Evolutionary conservation across 2,113 vertebrate species (phyloP), one percentile per base, ranked within the genome.

Genomic region (Syrrhaptes paradoxus): DNA sequence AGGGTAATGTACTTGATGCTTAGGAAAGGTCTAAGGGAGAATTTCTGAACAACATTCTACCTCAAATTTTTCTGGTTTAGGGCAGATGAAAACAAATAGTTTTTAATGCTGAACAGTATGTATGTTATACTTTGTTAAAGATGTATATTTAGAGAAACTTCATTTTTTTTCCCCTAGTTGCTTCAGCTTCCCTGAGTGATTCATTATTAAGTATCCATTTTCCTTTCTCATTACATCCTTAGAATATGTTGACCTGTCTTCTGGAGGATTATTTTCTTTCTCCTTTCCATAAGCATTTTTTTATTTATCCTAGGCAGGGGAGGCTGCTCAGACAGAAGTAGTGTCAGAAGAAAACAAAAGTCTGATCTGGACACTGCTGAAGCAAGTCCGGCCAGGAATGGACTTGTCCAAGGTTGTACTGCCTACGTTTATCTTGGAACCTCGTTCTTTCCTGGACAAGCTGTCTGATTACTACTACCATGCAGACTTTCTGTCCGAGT

Each of bases 311-410:
- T 96, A 99, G 99, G 99, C 99, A 28, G 99, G 99, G 7, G 99
- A 99, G 80, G 99, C 99, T 63, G 98, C 98, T 83, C 99, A 99
- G 98, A 99, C 99, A 34, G 99, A 99, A 97, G 99, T 99, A 3
- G 99, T 99, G 26, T 99, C 99, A 43, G 99, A 99, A 97, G 99
- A 99, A 97, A 99, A 99, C 87, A 99, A 99, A 95, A 99, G 99
- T 95, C 98, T 99, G 67, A 99, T 99, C 87, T 99, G 99, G 99
- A 99, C 99, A 4, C 89, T 99, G n/a, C 91, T 99, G 96, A 99
- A 99, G 96, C 99, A 99, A 97, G 99, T 99, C 18, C 98, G 99
- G 2, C 99, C 99, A 6, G 99, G 99, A 81, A 99, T 99, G 99
- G 99, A 99, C 85, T 98, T 99, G 65, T 99, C 99, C 93, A 99